phyloP scores from a whole-genome alignment of 2,888 invertebrate genomes.

The Epirrhoe alternata region DNA sequence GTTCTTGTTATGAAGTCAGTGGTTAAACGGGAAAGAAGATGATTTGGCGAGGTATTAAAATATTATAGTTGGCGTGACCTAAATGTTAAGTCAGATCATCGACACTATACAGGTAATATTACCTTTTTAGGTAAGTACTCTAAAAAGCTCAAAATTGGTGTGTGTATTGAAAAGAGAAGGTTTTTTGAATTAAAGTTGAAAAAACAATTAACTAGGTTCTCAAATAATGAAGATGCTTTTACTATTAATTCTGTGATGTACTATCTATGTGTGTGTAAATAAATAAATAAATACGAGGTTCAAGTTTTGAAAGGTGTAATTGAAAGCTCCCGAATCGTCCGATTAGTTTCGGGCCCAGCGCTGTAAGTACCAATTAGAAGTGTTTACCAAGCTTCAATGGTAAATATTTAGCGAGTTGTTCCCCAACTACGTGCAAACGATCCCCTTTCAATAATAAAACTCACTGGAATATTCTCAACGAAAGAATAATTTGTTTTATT shows the following conservation, averaged over 20 bases:
- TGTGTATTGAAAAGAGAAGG: background rate
- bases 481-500: conserved; percentile 40
- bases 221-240: conserved; percentile 9
- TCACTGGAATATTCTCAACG: conserved; percentile 35
- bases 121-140: background rate
- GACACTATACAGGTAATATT: background rate
- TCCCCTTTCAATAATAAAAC: conserved; percentile 45
- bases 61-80: background rate
- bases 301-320: conserved; percentile 31
- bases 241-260: no score
- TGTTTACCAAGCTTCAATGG: conserved; percentile 53
- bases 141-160: background rate
- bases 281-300: no score
- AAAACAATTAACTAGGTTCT: conserved; percentile 5
- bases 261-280: no score
- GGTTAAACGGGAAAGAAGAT: background rate
- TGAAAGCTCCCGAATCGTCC: conserved; percentile 41
- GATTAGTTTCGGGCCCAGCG: conserved; percentile 50
- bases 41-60: background rate
- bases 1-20: conserved; percentile 1
- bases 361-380: conserved; percentile 59
- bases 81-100: no score
- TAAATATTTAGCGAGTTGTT: conserved; percentile 52
- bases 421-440: conserved; percentile 48
- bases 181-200: background rate